Base-by-base conservation (phyloP, 2,888 invertebrate genomes). In the Perdita meconis region DNA sequence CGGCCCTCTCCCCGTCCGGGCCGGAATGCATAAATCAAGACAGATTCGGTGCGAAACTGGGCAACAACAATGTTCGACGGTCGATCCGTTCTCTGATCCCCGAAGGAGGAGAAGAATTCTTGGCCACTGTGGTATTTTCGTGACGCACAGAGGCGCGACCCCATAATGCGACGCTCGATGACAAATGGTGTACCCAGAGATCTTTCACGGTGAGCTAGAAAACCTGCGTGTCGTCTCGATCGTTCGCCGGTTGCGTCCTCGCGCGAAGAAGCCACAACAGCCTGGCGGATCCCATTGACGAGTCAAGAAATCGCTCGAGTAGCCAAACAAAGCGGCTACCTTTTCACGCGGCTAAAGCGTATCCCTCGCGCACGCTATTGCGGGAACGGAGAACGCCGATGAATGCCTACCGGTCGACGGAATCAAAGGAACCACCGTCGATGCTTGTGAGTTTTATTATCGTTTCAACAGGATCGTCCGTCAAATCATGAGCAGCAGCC, bases 21-120 rank as follows among this genome's bases (percentile, higher is more conserved):
- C 86, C 83, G 89, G 75, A 89, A 90, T 88, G 88, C 90, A 92
- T 92, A 92, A 92, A 92, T 92, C 92, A 92, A 86, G 83, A 78
- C 53, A 13, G 55, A 59, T 79, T 79, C 87, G 86, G 82, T 82
- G 83, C 86, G 71, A 85, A 86, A 80, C 81, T 83, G 78, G 60
- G 84, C 85, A 88, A 91, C 90, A 89, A 91, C 91, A 91, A 92
- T 90, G 89, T 90, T 88, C 87, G 73, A 56, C 70, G 71, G n/a
- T 56, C 47, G 63, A 70, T 65, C 19, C 66, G 66, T 50, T 16
- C 50, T 55, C 47, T 61, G 65, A 67, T 72, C 47, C 51, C 53
- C n/a, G n/a, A n/a, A n/a, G 30, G 50, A 53, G 44, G 51, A 67
- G 26, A 44, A 71, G 57, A 63, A 81, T 86, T 83, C 77, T 81